Base-by-base conservation (phyloP, 1,140 invertebrate genomes). In the Drosophila nigromelanica region DNA sequence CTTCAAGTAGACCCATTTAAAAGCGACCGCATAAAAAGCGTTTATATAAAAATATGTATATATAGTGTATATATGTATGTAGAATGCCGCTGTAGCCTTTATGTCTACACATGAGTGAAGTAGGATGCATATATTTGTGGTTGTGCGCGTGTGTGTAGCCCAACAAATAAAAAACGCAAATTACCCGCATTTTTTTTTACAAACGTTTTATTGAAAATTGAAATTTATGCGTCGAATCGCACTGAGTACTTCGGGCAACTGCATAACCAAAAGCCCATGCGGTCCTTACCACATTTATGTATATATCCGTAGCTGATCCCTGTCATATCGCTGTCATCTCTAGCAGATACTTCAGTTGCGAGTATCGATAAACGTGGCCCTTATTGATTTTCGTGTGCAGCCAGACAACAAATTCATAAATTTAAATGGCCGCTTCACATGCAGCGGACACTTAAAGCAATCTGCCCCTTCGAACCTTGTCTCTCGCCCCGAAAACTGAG, bases 151-250 rank as follows among this genome's bases (percentile, higher is more conserved):
- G 45, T 62, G 60, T 37, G 48, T 10, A 35, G 42, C 15, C 35
- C 39, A 45, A 30, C 33, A 39, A 47, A 56, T 45, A 71, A 76
- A 78, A 76, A 73, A 76, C 79, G 74, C 79, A 87, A 89, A 87
- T 89, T 89, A 89, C 83, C 83, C 83, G 83, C 83, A 89, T 87
- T 86, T 86, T 87, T 86, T 86, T 85, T 80, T 86, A 86, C 83
- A 73, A 68, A 66, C 54, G 47, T 58, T 78, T 78, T 75, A 66
- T 71, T 75, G 67, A 86, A 89, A 77, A 87, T 87, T 89, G 69
- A 87, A 89, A 89, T 89, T 87, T 87, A 89, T 89, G 79, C 82
- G 73, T 45, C 69, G 59, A 64, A 70, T 70, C 67, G 68, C 74
- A 47, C 27, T 24, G 45, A 50, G 48, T 51, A 51, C 48, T 33